Conservation (phyloP, 2,888 invertebrate genomes). For the Temnothorax ravouxi region DNA sequence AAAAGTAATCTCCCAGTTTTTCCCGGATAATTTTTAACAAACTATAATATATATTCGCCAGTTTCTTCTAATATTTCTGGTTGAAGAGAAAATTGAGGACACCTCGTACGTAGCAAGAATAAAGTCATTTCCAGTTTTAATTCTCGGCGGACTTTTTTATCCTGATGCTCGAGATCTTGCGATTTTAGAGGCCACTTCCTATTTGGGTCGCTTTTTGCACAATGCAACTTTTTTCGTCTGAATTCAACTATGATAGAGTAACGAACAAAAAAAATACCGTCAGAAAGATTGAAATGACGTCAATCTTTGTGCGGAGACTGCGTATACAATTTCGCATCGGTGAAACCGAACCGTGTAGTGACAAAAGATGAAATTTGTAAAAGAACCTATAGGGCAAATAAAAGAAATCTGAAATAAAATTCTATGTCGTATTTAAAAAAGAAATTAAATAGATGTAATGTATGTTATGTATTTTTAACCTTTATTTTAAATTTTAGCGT, state of each 20-base stretch:
- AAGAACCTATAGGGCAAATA: background rate
- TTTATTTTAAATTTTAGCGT: background rate
- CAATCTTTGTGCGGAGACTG: background rate
- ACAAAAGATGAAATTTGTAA: background rate
- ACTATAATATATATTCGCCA: background rate
- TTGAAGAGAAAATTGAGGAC: conserved; percentile 14
- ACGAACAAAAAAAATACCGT: conserved; percentile 1
- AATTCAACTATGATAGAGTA: background rate
- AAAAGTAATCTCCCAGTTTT: conserved; percentile 9
- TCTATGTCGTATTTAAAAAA: background rate
- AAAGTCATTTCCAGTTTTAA: conserved; percentile 25
- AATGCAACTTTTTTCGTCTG: background rate
- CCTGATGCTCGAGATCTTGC: background rate
- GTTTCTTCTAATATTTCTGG: background rate
- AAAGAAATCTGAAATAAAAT: background rate
- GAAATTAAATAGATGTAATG: background rate
- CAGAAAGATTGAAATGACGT: background rate
- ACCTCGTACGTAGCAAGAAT: background rate
- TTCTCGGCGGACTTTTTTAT: background rate
- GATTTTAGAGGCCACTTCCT: conserved; percentile 7
- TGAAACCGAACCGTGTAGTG: background rate
- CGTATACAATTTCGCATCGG: background rate
- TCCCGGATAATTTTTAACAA: background rate
- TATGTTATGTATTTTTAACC: background rate
- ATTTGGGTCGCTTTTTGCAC: conserved; percentile 35